Evolutionary conservation across 2,888 invertebrate genomes (phyloP).

Genomic region (Augochlorella aurata): DNA sequence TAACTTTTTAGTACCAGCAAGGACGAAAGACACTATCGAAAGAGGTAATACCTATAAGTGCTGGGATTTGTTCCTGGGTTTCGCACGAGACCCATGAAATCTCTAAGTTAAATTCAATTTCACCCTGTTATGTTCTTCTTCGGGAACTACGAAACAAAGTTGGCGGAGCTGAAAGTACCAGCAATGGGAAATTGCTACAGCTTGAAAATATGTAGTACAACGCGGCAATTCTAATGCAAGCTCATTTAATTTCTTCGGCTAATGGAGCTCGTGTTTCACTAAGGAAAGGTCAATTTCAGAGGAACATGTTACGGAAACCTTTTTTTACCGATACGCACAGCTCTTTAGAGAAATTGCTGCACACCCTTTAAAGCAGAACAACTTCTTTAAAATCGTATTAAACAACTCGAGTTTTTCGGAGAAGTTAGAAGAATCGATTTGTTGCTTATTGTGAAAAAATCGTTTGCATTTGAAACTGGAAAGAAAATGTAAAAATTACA

Average conservation of each 20-base stretch:
- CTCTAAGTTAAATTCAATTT: constrained; percentile 21
- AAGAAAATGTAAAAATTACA: too few species aligned
- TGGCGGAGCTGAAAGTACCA: background rate
- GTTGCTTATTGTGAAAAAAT: too few species aligned
- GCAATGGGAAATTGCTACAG: background rate
- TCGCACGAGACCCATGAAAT: constrained; percentile 10
- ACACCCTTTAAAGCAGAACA: too few species aligned
- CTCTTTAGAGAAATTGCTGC: too few species aligned
- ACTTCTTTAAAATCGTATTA: too few species aligned
- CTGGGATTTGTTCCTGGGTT: constrained; percentile 8
- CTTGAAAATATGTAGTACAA: background rate
- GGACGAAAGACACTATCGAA: background rate
- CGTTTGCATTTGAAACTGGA: too few species aligned
- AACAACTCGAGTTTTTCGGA: too few species aligned
- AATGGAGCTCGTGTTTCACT: background rate
- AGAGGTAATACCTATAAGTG: constrained; percentile 4
- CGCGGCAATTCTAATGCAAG: background rate
- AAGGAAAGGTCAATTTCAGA: background rate
- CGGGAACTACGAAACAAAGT: background rate
- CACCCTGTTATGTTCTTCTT: constrained; percentile 15
- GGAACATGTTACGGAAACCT: background rate
- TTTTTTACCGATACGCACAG: background rate
- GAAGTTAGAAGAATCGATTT: too few species aligned
- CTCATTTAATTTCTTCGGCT: background rate
- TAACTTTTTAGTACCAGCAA: background rate